Evolutionary conservation across 2,113 vertebrate genomes (phyloP).

Genomic region (Elephas maximus): DNA sequence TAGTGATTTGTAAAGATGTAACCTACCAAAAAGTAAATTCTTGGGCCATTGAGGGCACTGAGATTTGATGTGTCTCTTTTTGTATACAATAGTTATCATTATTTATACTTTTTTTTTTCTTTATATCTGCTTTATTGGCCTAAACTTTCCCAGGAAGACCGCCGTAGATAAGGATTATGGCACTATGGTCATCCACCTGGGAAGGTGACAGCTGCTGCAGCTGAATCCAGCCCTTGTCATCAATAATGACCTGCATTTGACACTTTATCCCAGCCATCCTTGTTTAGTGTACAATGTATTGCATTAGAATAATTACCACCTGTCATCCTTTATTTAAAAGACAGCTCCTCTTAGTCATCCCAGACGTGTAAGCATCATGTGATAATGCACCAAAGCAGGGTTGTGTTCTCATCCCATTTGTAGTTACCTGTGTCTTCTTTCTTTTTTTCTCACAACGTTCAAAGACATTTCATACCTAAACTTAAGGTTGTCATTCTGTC

Average conservation of each 20-base stretch:
- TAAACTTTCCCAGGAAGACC: slow-evolving; percentile 60
- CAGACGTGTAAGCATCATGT: slow-evolving; percentile 50
- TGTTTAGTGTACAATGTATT: slow-evolving; percentile 84
- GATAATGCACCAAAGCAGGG: background rate
- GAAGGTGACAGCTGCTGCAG: slow-evolving; percentile 86
- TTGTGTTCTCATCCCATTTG: background rate
- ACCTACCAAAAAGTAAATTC: background rate
- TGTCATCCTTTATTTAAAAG: slow-evolving; percentile 88
- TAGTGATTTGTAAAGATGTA: background rate
- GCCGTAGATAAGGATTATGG: slow-evolving; percentile 67
- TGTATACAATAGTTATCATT: slow-evolving; percentile 38
- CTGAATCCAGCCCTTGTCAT: slow-evolving; percentile 86
- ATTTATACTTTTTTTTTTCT: slow-evolving; percentile 18
- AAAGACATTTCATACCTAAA: background rate
- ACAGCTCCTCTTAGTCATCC: slow-evolving; percentile 75
- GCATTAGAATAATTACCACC: slow-evolving; percentile 89
- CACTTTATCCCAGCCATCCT: slow-evolving; percentile 84
- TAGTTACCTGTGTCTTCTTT: background rate
- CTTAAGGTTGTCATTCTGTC: slow-evolving; percentile 34
- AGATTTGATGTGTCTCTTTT: slow-evolving; percentile 22
- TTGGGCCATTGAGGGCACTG: background rate
- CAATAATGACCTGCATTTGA: slow-evolving; percentile 87
- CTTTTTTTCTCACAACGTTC: background rate
- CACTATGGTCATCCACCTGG: slow-evolving; percentile 82
- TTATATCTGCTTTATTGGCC: background rate